Conservation (phyloP, 23 tunicate genomes). For the Styela clava region DNA sequence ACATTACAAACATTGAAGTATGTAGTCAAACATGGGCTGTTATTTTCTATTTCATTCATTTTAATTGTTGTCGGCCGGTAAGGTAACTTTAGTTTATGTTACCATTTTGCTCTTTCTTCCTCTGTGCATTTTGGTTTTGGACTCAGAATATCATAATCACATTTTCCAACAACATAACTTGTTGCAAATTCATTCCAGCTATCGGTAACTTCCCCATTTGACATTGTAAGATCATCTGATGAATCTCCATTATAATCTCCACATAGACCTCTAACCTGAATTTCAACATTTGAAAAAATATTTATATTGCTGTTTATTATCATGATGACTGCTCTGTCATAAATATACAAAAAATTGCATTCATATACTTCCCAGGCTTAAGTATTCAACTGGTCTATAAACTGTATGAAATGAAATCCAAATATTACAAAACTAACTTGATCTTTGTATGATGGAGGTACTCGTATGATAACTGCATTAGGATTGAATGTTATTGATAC, state of each 20-base stretch:
- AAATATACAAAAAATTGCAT: too few relatives aligned
- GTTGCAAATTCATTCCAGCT: background rate
- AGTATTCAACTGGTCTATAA: too few relatives aligned
- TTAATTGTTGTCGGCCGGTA: too few relatives aligned
- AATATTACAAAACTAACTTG: too few relatives aligned
- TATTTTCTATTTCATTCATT: too few relatives aligned
- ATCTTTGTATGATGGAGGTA: conserved; percentile 1
- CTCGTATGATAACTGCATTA: conserved; percentile 9
- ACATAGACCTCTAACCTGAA: conserved; percentile 23
- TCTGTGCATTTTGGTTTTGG: background rate
- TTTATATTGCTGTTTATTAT: too few relatives aligned
- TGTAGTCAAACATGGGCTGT: too few relatives aligned
- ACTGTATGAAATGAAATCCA: too few relatives aligned
- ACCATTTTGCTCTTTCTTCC: background rate
- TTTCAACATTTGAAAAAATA: background rate
- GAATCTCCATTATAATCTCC: conserved; percentile 20
- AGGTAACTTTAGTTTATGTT: too few relatives aligned
- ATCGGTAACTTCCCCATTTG: conserved; percentile 1
- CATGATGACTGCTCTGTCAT: too few relatives aligned
- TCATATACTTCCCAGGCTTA: too few relatives aligned
- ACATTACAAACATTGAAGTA: too few relatives aligned
- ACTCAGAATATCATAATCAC: background rate
- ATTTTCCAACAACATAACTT: conserved; percentile 12
- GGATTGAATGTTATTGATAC: background rate
- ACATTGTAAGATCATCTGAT: conserved; percentile 17